Conservation (phyloP, 2,888 invertebrate species). For the Heteropelma amictum region DNA sequence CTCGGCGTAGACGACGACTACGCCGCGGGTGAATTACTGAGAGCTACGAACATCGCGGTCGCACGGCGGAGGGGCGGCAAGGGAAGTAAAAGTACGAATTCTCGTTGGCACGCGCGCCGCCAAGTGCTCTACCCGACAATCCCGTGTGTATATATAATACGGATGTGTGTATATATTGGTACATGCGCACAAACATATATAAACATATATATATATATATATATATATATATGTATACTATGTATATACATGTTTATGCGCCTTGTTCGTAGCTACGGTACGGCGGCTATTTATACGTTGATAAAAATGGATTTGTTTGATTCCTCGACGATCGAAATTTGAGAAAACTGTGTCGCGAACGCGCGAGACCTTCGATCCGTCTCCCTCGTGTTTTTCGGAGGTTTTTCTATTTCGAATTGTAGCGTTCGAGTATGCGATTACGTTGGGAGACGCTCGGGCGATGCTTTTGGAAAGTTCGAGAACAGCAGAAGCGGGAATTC, state of each 20-base stretch:
- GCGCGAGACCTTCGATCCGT: too few species aligned
- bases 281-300: neutral
- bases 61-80: conserved; percentile 31
- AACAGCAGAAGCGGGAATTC: too few species aligned
- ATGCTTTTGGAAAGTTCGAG: too few species aligned
- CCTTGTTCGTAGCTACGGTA: neutral
- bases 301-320: neutral
- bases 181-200: neutral
- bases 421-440: too few species aligned
- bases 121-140: conserved; percentile 69
- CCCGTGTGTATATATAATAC: conserved; percentile 19
- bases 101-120: conserved; percentile 75
- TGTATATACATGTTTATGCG: neutral
- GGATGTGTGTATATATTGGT: too few species aligned
- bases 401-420: too few species aligned
- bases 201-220: neutral
- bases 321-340: neutral
- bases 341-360: neutral
- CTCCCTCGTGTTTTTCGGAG: too few species aligned
- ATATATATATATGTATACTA: neutral
- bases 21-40: conserved; percentile 53
- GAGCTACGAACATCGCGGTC: conserved; percentile 44
- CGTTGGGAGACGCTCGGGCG: too few species aligned
- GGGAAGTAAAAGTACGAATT: conserved; percentile 52
- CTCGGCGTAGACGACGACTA: conserved; percentile 48